Evolutionary conservation across 2,797 vertebrate species (phyloP), one percentile per base, ranked within the genome.

Genomic region (Hylomyscus alleni): DNA sequence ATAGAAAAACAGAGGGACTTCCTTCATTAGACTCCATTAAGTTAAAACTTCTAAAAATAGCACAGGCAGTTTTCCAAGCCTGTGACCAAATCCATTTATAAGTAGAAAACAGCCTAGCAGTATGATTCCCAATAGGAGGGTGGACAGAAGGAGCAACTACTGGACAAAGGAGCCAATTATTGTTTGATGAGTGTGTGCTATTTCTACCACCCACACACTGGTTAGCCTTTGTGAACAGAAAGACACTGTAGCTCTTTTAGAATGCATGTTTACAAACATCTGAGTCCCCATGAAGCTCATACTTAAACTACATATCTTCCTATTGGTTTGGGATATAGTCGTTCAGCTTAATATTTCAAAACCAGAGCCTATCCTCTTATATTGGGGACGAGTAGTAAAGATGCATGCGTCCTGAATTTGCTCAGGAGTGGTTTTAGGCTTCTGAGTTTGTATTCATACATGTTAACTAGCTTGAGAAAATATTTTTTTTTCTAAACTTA

Each of bases 1-100:
- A 81, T 93, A 73, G 80, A 56, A 76, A 88, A 91, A 54, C 6
- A 50, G n/a, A 17, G 78, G 40, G 26, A 72, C 81, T 83, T 90
- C 62, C 76, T 65, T 96, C 50, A 78, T 90, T 81, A 95, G 93
- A 72, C 9, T 19, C 50, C 54, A 87, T 95, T 73, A 76, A 84
- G 83, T 81, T 83, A 95, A 90, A 97, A 31, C 73, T 85, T 12
- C 92, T 94, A 44, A 89, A 92, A 95, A 56, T 2, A 83, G 37
- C 44, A 22, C n/a, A 34, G 24, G 7, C 8, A 8, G 31, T 92
- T 90, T 90, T 72, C 77, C 26, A 90, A n/a, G 62, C 11, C 26
- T 90, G 47, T 90, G 50, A 77, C 56, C 44, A 92, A 81, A 90
- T 84, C 67, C 6, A 34, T 67, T 95, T 89, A 76, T 47, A 58